A percentile compares a stretch with the other conserved stretches of the same genome.
These are phyloP conservation scores for Linyphia triangularis DNA, from an alignment of 2,888 invertebrate species.

Conservation along the genomic window DNA sequence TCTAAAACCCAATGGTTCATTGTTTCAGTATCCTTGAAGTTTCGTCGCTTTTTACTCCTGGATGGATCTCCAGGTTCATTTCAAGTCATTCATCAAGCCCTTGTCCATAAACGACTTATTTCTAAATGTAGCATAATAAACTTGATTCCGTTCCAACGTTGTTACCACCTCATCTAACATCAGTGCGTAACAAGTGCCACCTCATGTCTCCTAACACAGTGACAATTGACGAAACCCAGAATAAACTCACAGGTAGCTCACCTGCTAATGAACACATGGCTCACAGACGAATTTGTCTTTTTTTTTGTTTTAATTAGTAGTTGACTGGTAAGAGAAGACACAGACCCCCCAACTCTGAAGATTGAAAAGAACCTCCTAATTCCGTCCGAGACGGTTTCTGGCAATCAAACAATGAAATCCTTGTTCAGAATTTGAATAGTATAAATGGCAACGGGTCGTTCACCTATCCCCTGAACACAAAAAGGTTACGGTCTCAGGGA, in stretches of 20 bases:
- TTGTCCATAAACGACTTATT: no score
- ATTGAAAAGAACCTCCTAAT: slow-evolving; percentile 23
- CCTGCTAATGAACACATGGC: background rate
- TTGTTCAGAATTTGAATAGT: slow-evolving; percentile 45
- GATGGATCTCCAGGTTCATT: no score
- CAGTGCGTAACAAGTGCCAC: no score
- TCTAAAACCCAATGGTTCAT: no score
- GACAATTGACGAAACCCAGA: background rate
- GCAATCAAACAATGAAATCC: slow-evolving; percentile 45
- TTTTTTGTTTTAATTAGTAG: background rate
- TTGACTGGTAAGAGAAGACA: background rate
- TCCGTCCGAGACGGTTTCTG: slow-evolving; percentile 30
- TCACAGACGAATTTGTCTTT: background rate
- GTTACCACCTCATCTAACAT: background rate
- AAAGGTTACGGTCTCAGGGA: background rate
- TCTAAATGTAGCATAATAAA: background rate
- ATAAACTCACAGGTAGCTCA: background rate
- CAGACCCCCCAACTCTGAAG: background rate
- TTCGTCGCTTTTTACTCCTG: no score
- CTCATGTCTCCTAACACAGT: background rate
- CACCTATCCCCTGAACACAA: background rate
- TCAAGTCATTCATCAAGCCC: no score
- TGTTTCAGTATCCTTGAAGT: no score
- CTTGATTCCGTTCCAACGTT: background rate
- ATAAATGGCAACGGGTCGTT: slow-evolving; percentile 52